Base-by-base conservation (phyloP, 2,888 invertebrate genomes). In the Cabera pusaria region DNA sequence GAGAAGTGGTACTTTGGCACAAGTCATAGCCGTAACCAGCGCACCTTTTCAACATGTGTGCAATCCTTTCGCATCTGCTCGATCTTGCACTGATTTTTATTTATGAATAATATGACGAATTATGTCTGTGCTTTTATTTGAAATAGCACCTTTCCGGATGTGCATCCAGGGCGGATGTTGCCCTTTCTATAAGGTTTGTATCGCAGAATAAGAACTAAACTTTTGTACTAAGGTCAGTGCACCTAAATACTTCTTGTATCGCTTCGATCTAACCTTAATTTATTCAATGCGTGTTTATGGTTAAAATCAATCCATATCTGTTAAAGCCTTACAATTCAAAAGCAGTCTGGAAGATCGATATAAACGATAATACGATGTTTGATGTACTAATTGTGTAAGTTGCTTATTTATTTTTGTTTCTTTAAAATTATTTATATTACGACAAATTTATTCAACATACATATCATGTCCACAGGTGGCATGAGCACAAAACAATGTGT, bases 51-150 rank as follows among this genome's bases (percentile, higher is more conserved):
- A 53, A 46, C 84, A 85, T 83, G 81, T 81, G 81, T 82, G 83
- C 83, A 86, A 87, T 86, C 87, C 87, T 87, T 87, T 87, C 80
- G 64, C 86, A 88, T 87, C 87, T 84, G 84, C 49, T 32, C 31
- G 40, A 40, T 44, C 44, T 42, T 46, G 49, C 84, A 83, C 83
- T 83, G 85, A 86, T 86, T 86, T 82, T 80, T 82, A 84, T 83
- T 74, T 82, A 79, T 84, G 84, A 86, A 85, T 83, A 83, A 85
- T 87, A 86, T 88, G 87, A 86, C 85, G 87, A 88, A 86, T 83
- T 84, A 84, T 83, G 65, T 64, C 64, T 67, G 64, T 54, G 61
- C 81, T 67, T 81, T 87, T 84, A 84, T 84, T 64, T 72, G 74
- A 67, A 64, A 65, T 73, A 66, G 64, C 87, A 88, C 87, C 87